A percentile compares a stretch with the other conserved stretches of the same genome.
These are phyloP conservation scores for Harpalus rubripes DNA, from an alignment of 2,888 invertebrate genomes.

Conservation along the genomic window DNA sequence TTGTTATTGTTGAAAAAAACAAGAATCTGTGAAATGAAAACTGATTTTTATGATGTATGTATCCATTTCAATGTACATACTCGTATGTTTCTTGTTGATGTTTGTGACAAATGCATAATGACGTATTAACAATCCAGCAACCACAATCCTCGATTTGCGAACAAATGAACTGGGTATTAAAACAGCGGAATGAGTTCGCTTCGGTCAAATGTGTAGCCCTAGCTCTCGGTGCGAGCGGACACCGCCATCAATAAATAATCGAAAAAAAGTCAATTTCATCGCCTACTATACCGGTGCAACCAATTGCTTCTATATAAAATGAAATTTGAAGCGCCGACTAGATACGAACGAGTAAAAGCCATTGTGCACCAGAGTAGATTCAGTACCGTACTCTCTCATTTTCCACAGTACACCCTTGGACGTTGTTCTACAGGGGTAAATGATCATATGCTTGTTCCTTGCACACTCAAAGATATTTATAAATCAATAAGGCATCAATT, in stretches of 20 bases:
- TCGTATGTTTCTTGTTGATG: background rate
- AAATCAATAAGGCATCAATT: no score
- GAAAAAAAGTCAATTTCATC: conserved; percentile 67
- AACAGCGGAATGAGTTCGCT: conserved; percentile 60
- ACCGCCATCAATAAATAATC: conserved; percentile 65
- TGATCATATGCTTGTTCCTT: no score
- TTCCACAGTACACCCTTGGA: no score
- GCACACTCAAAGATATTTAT: no score
- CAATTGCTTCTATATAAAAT: conserved; percentile 66
- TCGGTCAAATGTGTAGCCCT: conserved; percentile 21
- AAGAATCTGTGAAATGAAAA: background rate
- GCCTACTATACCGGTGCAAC: conserved; percentile 65
- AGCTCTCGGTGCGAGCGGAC: conserved; percentile 41
- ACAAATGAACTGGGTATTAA: conserved; percentile 59
- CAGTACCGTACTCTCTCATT: conserved; percentile 14
- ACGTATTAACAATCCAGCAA: conserved; percentile 57
- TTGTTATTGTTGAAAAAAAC: background rate
- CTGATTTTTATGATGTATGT: no score
- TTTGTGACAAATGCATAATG: conserved; percentile 59
- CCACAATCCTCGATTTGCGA: conserved; percentile 54
- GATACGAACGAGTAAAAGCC: conserved; percentile 54
- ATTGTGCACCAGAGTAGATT: conserved; percentile 27
- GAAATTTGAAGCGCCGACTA: conserved; percentile 65
- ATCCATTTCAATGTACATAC: no score
- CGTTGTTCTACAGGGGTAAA: no score